Base-by-base conservation (phyloP, 2,888 invertebrate genomes). In the Sminthurinus aureus region DNA sequence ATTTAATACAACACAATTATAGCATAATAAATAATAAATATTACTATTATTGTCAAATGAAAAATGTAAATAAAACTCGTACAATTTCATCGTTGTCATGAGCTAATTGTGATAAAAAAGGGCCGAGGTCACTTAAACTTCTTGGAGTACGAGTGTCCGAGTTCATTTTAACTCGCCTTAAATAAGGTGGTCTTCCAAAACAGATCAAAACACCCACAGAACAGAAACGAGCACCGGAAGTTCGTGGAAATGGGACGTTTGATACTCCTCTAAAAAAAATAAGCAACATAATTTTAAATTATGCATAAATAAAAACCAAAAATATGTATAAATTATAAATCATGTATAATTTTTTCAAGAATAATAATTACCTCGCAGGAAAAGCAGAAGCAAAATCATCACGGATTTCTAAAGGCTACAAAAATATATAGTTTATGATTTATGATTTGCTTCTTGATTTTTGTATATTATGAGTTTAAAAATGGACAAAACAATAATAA, bases 141-240 rank as follows among this genome's bases (percentile, higher is more conserved):
- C 95, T 91, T 0, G 96, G 96, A 0, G 96, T 96, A 89, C 95
- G 95, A 24, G 94, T 93, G 87, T 94, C 94, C 80, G 88, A 86
- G 24, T 89, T 88, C 6, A 94, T 90, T 0, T 94, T 94, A 24
- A 95, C 90, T 83, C 95, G 91, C 88, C 95, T 92, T 88, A 90
- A 93, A 93, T 82, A 90, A 8, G 94, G 92, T 0, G 95, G 94
- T 79, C 96, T 93, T 79, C 95, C 94, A 91, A 98, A 98, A 87
- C 95, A 95, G 0, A 97, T 96, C 83, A 98, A 91, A 82, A 94
- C 93, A 89, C 93, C 93, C 26, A 95, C 95, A 50, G 95, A 95
- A 90, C 96, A 96, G 92, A 98, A 98, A 89, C 95, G 94, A 0
- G 97, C 98, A 0, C 98, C 98, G 13, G 96, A 97, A 0, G 98